A percentile compares a stretch with the other conserved stretches of the same genome.
Conservation (phyloP, 2,888 invertebrate genomes). For the Furcula furcula region DNA sequence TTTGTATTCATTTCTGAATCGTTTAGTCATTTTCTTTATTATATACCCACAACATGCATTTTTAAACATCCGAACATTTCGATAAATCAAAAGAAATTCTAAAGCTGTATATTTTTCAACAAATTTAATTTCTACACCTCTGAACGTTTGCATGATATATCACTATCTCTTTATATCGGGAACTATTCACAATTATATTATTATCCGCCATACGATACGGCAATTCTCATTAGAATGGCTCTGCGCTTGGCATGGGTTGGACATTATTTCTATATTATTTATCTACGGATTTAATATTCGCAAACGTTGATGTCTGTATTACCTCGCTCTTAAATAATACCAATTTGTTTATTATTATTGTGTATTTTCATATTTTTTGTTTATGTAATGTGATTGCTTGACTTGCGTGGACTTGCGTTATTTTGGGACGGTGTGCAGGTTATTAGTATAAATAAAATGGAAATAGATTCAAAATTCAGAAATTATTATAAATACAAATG, state of each 20-base stretch:
- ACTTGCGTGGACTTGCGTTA: constrained; percentile 26
- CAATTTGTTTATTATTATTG: constrained; percentile 21
- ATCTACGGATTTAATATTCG: neutral
- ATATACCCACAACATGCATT: too few species aligned
- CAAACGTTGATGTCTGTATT: constrained; percentile 1
- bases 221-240: constrained; percentile 20
- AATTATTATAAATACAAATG: too few species aligned
- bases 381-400: constrained; percentile 4
- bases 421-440: too few species aligned
- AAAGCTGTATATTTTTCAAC: too few species aligned
- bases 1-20: too few species aligned
- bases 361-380: constrained; percentile 23
- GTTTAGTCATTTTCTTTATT: too few species aligned
- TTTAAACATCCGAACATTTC: too few species aligned
- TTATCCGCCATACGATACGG: constrained; percentile 13
- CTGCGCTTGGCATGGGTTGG: constrained; percentile 25
- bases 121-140: too few species aligned
- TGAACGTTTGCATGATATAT: neutral
- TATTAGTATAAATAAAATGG: too few species aligned
- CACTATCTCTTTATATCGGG: neutral
- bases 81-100: too few species aligned
- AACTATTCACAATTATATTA: constrained; percentile 7
- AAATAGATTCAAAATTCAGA: too few species aligned
- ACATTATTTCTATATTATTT: constrained; percentile 2
- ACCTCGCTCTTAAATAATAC: constrained; percentile 9